Percentiles rank a stretch among this genome's conserved stretches.
Evolutionary conservation across 2,888 invertebrate genomes (phyloP).

Genomic region (Penaeus monodon): DNA sequence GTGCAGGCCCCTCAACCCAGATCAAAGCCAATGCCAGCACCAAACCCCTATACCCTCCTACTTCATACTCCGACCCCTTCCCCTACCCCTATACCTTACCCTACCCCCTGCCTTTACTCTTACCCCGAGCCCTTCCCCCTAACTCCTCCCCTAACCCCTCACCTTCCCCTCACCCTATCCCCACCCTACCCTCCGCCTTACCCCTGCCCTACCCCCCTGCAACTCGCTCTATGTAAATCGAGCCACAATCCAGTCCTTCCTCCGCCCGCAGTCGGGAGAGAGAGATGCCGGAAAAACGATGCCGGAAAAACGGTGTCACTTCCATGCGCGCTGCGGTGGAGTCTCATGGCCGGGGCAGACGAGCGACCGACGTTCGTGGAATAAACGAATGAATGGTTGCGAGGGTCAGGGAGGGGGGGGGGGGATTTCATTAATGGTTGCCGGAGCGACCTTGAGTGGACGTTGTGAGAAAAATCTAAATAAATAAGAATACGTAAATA

Average conservation of each 20-base stretch:
- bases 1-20: neutral
- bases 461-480: no score
- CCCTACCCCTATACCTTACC: neutral
- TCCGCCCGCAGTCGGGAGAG: neutral
- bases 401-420: neutral
- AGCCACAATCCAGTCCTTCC: neutral
- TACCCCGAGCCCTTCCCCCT: neutral
- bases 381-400: neutral
- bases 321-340: neutral
- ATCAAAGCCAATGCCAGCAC: neutral
- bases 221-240: slow-evolving; percentile 1
- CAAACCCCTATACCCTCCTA: neutral
- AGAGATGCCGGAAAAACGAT: neutral
- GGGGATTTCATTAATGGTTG: no score
- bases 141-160: neutral
- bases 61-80: neutral
- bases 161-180: neutral
- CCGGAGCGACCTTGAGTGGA: neutral
- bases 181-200: neutral
- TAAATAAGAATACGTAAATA: no score
- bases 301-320: neutral
- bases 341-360: no score
- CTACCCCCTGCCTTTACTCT: neutral
- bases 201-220: neutral
- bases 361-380: neutral